Base-by-base conservation (phyloP, 2,113 vertebrate genomes). In the Steatornis caripensis region DNA sequence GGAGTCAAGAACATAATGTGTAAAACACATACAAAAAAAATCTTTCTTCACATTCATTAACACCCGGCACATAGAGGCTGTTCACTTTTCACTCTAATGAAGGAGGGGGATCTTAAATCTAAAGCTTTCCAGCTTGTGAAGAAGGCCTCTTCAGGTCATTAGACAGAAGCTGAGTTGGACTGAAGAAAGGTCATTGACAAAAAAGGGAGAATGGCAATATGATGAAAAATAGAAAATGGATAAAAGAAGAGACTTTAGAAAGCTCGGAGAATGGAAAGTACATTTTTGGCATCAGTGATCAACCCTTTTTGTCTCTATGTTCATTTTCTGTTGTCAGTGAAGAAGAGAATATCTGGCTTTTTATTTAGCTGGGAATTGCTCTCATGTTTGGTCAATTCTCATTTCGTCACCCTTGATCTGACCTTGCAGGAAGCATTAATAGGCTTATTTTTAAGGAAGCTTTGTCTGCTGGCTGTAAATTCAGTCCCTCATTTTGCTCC, bases 1-100 rank as follows among this genome's bases (percentile, higher is more conserved):
- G 98, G 98, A 99, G 99, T 99, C 99, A 99, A 99, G 99, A 99
- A 98, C 98, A 99, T 99, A 99, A 99, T 99, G 98, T 97, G 97
- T 98, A 98, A 98, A 98, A 98, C 98, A 98, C 98, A 98, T 98
- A 98, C 98, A 98, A 98, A 98, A 98, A 98, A 97, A 98, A 97
- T 98, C 98, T 98, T 98, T 98, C 98, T 98, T 98, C 98, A 98
- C 98, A 97, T 98, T 99, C 98, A 99, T 99, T 99, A 99, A 98
- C 98, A 98, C 97, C 98, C 98, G 89, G 97, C 97, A 98, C 97
- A 97, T 96, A 96, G 97, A 98, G 97, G 96, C 98, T 98, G 98
- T 98, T 98, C 98, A 98, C 97, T 98, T 97, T 97, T 97, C 97
- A 93, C 96, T 98, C 97, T 98, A 98, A 98, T 98, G 98, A 98